Evolutionary conservation across 2,797 vertebrate genomes (phyloP).

Genomic region (Heteromormyrus szaboi): DNA sequence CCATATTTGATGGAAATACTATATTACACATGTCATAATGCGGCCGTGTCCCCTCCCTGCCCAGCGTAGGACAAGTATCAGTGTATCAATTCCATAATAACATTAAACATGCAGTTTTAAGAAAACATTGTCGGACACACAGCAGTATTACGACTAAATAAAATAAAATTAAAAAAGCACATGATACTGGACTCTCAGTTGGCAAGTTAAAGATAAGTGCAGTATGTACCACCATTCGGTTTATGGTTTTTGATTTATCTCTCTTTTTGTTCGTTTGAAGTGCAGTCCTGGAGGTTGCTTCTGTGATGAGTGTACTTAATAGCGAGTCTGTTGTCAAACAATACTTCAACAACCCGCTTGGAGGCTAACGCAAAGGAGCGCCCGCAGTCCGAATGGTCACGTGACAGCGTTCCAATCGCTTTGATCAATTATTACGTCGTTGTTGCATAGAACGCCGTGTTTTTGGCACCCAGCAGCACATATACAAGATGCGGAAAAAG

Average conservation of each 20-base stretch:
- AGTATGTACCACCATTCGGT: constrained; percentile 52
- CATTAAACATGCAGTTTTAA: constrained; percentile 70
- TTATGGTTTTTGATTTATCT: constrained; percentile 30
- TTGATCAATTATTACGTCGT: constrained; percentile 46
- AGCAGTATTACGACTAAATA: constrained; percentile 57
- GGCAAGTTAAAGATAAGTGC: constrained; percentile 65
- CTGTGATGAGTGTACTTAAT: constrained; percentile 38
- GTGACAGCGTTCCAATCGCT: constrained; percentile 17
- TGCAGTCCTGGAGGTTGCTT: constrained; percentile 61
- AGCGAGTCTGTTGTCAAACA: constrained; percentile 35
- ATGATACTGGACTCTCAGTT: constrained; percentile 60
- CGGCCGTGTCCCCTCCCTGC: constrained; percentile 39
- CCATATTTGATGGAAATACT: constrained; percentile 55
- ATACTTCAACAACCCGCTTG: constrained; percentile 21
- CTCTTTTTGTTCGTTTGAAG: constrained; percentile 59
- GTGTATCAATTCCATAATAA: constrained; percentile 54
- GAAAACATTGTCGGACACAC: constrained; percentile 53
- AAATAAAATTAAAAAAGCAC: constrained; percentile 62
- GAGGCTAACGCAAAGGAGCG: constrained; percentile 2
- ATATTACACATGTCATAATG: constrained; percentile 64
- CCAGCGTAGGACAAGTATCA: constrained; percentile 42
- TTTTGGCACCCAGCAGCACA: constrained; percentile 46
- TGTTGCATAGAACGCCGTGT: constrained; percentile 43
- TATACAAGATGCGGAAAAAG: constrained; percentile 39
- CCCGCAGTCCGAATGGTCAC: neutral